Base-by-base conservation (phyloP, 2,113 vertebrate genomes). In the Malaclemys terrapin region DNA sequence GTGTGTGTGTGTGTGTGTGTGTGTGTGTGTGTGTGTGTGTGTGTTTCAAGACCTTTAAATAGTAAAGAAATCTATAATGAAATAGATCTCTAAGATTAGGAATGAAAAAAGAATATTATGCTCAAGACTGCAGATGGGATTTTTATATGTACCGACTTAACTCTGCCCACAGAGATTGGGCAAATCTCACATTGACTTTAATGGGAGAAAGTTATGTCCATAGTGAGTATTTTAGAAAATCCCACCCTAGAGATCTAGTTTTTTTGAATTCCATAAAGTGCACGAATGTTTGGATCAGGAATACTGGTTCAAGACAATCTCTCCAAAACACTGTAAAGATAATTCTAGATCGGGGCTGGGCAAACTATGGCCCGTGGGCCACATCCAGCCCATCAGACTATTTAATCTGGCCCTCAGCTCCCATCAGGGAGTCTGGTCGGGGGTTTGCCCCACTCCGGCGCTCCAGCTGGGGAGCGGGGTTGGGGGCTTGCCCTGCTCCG, bases 311-410 rank as follows among this genome's bases (percentile, higher is more conserved):
- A 78, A 42, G 80, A 57, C 6, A 78, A 25, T 78, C 14, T 89
- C 52, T 57, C 65, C 25, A 72, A 65, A 57, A 82, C 0, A 0
- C 38, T 35, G 62, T 78, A 25, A 72, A n/a, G 16, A 0, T 6
- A 69, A 69, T 69, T 69, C 17, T 10, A 29, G 65, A 42, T 42
- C 20, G 24, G 17, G 52, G 52, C 16, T 19, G 52, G 17, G 52
- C 52, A 53, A 53, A 53, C 52, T 19, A 19, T 19, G 52, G 52
- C 52, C 52, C 52, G 16, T 5, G 2, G 17, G 52, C 52, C 16
- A 53, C 52, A 53, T 53, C 52, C 6, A 6, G 17, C 17, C 52
- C 52, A 19, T 53, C 17, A 53, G 52, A 53, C 52, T 17, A 19
- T 53, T 53, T 53, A 53, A 53, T 19, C 52, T 53, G 17, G 52